Base-by-base conservation (phyloP, 1,140 invertebrate species). In the Magallana angulata region DNA sequence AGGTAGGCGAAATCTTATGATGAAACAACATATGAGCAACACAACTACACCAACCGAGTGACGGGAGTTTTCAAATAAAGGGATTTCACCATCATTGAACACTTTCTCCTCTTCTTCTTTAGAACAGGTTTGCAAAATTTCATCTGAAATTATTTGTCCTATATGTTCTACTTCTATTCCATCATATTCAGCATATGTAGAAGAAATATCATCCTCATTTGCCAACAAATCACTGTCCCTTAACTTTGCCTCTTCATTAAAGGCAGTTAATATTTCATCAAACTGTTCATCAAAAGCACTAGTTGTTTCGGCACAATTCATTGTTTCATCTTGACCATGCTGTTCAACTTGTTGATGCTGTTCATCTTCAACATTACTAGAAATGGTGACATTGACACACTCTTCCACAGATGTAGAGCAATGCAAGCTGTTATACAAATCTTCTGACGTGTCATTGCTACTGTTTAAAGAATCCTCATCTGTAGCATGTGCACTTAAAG, bases 1-100 rank as follows among this genome's bases (percentile, higher is more conserved):
- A 12, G 85, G 85, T n/a, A 85, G 24, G 8, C 85, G 68, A 57
- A 85, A 85, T n/a, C 85, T 12, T 16, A 85, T 85, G 30, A 85
- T 85, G 8, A 85, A 85, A 56, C 68, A n/a, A n/a, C n/a, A n/a
- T n/a, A n/a, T n/a, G n/a, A n/a, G n/a, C n/a, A n/a, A 76, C 18
- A 85, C 24, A n/a, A 57, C 58, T 11, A 85, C 62, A n/a, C 85
- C 85, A 14, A 85, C 30, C 24, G 85, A 76, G 57, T 85, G 85
- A 11, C 30, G 85, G 57, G 85, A 76, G 14, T 76, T 56, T 57
- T 30, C 8, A 80, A 57, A 85, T 7, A 85, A 18, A 8, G 56
- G n/a, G 1, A 60, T 56, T 58, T n/a, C 82, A n/a, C 57, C 8
- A 16, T 84, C 82, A 7, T 84, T 59, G 7, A 14, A 6, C 3